Percentiles rank a stretch among this genome's conserved stretches.
Evolutionary conservation across 2,888 invertebrate species (phyloP).

Genomic region (Heliconius hortense): DNA sequence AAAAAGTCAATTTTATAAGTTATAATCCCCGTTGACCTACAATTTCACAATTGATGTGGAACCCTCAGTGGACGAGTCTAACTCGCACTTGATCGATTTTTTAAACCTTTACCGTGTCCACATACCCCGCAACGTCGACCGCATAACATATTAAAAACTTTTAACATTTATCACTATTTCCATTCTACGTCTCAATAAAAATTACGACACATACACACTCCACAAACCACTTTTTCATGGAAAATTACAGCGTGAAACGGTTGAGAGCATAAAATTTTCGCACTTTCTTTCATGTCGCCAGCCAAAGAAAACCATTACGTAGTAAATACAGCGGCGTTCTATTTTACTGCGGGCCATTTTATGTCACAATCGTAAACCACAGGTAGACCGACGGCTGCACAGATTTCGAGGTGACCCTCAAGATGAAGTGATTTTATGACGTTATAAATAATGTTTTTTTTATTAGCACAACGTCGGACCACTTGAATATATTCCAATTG

Average conservation of each 20-base stretch:
- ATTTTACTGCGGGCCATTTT: conserved; percentile 34
- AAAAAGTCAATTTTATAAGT: too few relatives aligned
- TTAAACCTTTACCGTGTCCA: not conserved
- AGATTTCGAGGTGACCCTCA: conserved; percentile 28
- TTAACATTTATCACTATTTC: not conserved
- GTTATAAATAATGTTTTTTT: conserved; percentile 31
- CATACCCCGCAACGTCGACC: not conserved
- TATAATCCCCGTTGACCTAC: too few relatives aligned
- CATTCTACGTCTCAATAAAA: not conserved
- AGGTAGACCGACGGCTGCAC: conserved; percentile 25
- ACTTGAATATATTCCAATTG: not conserved
- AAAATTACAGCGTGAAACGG: conserved; percentile 5
- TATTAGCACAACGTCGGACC: conserved; percentile 12
- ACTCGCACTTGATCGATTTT: too few relatives aligned
- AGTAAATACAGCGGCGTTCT: conserved; percentile 27
- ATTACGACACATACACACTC: not conserved
- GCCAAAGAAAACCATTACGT: conserved; percentile 14
- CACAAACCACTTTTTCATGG: not conserved
- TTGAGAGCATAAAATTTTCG: conserved; percentile 14
- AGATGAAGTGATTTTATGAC: conserved; percentile 32
- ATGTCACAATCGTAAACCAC: conserved; percentile 33
- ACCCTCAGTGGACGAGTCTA: too few relatives aligned
- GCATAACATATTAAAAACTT: not conserved
- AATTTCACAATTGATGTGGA: not conserved
- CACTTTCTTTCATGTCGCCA: conserved; percentile 12